Base-by-base conservation (phyloP, 35 echinoderm and acorn worm species). In the Heliocidaris erythrogramma region DNA sequence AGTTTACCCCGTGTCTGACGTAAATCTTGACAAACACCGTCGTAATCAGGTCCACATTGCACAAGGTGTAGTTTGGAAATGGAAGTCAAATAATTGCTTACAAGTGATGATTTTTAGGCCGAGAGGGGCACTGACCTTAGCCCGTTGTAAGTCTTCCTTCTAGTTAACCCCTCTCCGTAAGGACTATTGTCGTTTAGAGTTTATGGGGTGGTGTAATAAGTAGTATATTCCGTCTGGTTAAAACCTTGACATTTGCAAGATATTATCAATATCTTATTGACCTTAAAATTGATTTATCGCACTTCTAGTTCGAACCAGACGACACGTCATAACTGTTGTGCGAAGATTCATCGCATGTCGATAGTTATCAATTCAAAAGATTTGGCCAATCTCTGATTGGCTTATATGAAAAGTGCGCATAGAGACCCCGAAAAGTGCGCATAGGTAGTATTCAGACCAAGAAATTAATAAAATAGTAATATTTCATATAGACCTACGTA, bases 61-160 rank as follows among this genome's bases (percentile, higher is more conserved):
- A 27, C 31, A 48, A 89, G 87, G 87, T 89, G 87, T 89, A 89
- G 87, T 89, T 89, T 89, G 47, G 87, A 89, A 89, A 89, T 89
- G 87, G 87, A 89, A 89, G 87, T 89, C 10, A 89, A 89, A 89
- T 89, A 89, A 89, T 89, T 89, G 87, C 87, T 89, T 89, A 47
- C 87, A 89, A 89, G 87, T 47, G 87, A 89, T 48, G 87, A 32
- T 89, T 89, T 48, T 89, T 89, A 47, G 31, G 18, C 47, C 31
- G 87, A 89, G 87, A 47, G 87, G 87, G 87, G 31, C 87, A 89
- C 87, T 89, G 87, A 89, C 87, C 87, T 89, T 47, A 32, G 29
- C 30, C 14, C 31, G 4, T n/a, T 86, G 6, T 12, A 11, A 17
- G 13, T 13, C 9, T 12, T 56, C 10, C 9, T 56, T 56, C 52